A percentile compares a stretch with the other conserved stretches of the same genome.
Evolutionary conservation across 2,113 vertebrate genomes (phyloP).

Genomic region (Caranx ignobilis): DNA sequence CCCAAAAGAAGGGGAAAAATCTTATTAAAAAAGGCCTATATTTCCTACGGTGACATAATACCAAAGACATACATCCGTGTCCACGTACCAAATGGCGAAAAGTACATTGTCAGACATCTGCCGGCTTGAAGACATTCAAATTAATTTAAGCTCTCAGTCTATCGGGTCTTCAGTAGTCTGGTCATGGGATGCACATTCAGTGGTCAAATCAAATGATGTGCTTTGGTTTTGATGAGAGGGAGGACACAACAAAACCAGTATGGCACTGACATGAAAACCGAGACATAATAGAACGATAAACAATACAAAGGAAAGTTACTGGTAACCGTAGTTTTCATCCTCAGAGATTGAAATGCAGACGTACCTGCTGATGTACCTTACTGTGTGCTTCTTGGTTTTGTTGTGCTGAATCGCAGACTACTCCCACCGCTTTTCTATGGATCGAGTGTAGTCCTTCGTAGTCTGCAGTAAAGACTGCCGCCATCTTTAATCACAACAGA

Average conservation of each 20-base stretch:
- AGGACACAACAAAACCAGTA: conserved; percentile 69
- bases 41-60: conserved; percentile 58
- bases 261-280: conserved; percentile 61
- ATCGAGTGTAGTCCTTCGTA: conserved; percentile 78
- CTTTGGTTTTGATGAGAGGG: conserved; percentile 68
- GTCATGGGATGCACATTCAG: conserved; percentile 71
- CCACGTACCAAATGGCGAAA: conserved; percentile 53
- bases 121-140: conserved; percentile 58
- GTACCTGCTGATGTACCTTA: conserved; percentile 79
- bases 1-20: conserved; percentile 52
- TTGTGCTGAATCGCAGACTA: conserved; percentile 71
- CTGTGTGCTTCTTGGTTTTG: conserved; percentile 68
- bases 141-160: conserved; percentile 64
- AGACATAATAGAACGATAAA: conserved; percentile 64
- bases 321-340: conserved; percentile 43
- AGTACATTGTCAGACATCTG: conserved; percentile 53
- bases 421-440: conserved; percentile 77
- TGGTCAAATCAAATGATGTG: conserved; percentile 79
- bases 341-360: conserved; percentile 67
- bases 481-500: conserved; percentile 88
- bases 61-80: conserved; percentile 39
- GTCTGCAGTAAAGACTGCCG: conserved; percentile 84
- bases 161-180: conserved; percentile 51
- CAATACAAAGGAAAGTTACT: conserved; percentile 64
- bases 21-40: conserved; percentile 45